These are phyloP conservation scores for Felis catus DNA, from an alignment of 2,113 vertebrate species.

Conservation along the genomic window F.catus_Fca126_mat1.0 CM031419.1:23144501-23145000, in stretches of 20 bases:
- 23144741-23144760: neutral
- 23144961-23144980: neutral
- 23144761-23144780: neutral
- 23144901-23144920: fast-evolving
- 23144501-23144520: neutral
- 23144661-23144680: fast-evolving
- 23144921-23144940: neutral
- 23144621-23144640: neutral
- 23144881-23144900: neutral
- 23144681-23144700: neutral
- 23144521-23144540: neutral
- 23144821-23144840: neutral
- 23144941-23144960: neutral
- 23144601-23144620: neutral
- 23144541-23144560: neutral
- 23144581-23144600: neutral
- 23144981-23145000: neutral
- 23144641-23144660: neutral
- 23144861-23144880: neutral
- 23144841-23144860: neutral
- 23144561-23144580: neutral
- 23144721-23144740: neutral
- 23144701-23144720: fast-evolving
- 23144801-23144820: neutral
- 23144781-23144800: neutral